Evolutionary conservation across 2,888 invertebrate species (phyloP).

Genomic region (Apantesis nais): DNA sequence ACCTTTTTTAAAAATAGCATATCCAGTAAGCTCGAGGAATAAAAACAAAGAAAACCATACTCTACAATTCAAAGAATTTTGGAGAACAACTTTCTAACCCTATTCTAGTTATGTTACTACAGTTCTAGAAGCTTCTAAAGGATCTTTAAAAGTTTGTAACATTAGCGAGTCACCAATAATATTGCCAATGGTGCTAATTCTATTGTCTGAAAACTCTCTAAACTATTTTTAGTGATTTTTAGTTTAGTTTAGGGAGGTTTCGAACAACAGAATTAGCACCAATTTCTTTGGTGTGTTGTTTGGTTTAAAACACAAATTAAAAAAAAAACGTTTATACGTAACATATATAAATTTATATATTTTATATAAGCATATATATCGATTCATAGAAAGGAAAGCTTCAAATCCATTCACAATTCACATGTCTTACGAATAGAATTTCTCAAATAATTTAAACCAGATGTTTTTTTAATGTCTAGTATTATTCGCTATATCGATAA

Average conservation of each 20-base stretch:
- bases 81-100: background rate
- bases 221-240: too few species aligned
- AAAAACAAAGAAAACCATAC: background rate
- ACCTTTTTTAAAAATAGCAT: background rate
- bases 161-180: background rate
- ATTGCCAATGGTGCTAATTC: too few species aligned
- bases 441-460: background rate
- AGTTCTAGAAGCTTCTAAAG: background rate
- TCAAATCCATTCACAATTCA: background rate
- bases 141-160: background rate
- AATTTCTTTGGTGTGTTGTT: too few species aligned
- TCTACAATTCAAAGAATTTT: background rate
- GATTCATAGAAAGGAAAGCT: background rate
- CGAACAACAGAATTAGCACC: too few species aligned
- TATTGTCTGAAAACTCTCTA: too few species aligned
- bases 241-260: too few species aligned
- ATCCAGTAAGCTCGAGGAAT: background rate
- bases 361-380: too few species aligned
- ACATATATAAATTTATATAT: too few species aligned
- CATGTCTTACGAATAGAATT: background rate
- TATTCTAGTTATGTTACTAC: background rate
- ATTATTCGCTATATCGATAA: too few species aligned
- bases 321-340: too few species aligned
- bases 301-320: too few species aligned
- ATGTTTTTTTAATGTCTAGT: too few species aligned